Conservation (phyloP, 2,888 invertebrate species). For the Scaptomyza cyrtandrae region DNA sequence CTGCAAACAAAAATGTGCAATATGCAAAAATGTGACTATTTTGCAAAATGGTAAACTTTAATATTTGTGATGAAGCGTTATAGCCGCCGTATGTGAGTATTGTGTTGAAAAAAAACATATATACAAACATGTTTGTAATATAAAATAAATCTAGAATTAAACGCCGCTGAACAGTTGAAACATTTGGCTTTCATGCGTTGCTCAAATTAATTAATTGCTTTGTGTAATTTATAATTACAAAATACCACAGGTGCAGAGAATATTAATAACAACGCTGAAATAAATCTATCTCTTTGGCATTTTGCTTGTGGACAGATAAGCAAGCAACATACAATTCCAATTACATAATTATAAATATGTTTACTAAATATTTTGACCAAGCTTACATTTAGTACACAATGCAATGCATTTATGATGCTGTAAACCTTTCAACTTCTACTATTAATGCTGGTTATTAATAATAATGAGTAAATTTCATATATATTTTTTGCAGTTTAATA, state of each 20-base stretch:
- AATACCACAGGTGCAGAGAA: constrained; percentile 32
- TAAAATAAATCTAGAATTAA: constrained; percentile 41
- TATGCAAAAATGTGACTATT: constrained; percentile 20
- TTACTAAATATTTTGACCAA: background rate
- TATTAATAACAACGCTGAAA: constrained; percentile 34
- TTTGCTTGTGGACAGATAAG: background rate
- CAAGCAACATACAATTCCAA: constrained; percentile 4
- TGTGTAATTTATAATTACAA: constrained; percentile 46
- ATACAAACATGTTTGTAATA: constrained; percentile 13
- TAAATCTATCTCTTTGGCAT: constrained; percentile 10
- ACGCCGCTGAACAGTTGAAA: constrained; percentile 50
- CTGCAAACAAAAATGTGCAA: constrained; percentile 43
- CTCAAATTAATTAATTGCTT: constrained; percentile 69
- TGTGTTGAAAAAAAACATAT: constrained; percentile 23
- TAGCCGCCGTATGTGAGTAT: constrained; percentile 23
- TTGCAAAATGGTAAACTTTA: constrained; percentile 10
- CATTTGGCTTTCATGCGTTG: constrained; percentile 55
- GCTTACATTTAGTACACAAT: constrained; percentile 3
- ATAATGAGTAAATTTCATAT: background rate
- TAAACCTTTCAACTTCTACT: background rate
- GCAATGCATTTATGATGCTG: constrained; percentile 4
- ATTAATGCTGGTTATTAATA: background rate
- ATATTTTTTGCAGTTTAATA: constrained; percentile 1
- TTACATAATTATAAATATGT: constrained; percentile 15
- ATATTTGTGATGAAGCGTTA: constrained; percentile 29